Base-by-base conservation (phyloP, 2,113 vertebrate species). In the Condylura cristata region DNA sequence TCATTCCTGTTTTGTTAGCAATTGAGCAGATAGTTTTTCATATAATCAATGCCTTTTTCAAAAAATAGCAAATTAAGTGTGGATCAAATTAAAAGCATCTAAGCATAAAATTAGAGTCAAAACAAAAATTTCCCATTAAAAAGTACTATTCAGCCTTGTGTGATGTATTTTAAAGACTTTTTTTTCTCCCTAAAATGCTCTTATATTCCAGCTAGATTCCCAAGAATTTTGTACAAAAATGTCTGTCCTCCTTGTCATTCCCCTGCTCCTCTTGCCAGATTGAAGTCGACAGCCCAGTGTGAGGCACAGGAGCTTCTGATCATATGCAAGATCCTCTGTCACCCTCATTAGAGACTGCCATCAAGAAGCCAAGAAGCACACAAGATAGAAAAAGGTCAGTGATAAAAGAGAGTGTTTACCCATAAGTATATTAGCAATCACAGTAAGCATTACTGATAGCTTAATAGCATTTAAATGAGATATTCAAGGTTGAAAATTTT, bases 61-160 rank as follows among this genome's bases (percentile, higher is more conserved):
- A 96, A 81, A 93, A 96, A 94, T 91, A 89, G 68, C 75, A 96
- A 97, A 97, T 97, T 96, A 96, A 96, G 93, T 91, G 87, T 94
- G 91, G 76, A 96, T 96, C 96, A 97, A 96, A 97, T 96, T 97
- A 95, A 97, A 96, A 97, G 95, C 95, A 97, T 92, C 86, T 97
- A 94, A 97, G 94, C 95, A 97, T 97, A 96, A 96, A 97, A 97
- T 95, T 97, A 96, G 91, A 96, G 84, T 95, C 84, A 97, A 95
- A 97, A 93, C 75, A 97, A 94, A 76, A 92, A 91, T 95, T 97
- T 97, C 93, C 94, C 72, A 94, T 96, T 97, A 97, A 96, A 97
- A 97, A 96, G 89, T 84, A 44, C 26, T 94, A 78, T 63, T 94
- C 87, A 74, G 53, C 75, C 86, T 89, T 93, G 76, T 94, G 83